These are phyloP conservation scores for Hipposideros larvatus DNA, from an alignment of 2,797 vertebrate genomes.

Conservation along the genomic window DNA sequence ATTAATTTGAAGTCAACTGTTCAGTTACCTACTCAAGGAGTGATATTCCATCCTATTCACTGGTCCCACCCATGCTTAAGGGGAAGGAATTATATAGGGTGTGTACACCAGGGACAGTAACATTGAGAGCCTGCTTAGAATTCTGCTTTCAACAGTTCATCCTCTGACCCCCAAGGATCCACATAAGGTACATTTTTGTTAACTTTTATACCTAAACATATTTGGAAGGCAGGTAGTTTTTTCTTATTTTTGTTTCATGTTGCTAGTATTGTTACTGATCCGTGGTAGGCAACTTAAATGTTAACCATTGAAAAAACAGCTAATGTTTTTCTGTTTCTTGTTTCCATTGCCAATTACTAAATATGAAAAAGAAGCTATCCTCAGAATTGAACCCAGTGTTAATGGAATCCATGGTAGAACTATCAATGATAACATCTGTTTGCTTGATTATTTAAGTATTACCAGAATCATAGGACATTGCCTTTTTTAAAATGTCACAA, in stretches of 20 bases:
- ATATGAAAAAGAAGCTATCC: background rate
- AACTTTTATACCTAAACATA: background rate
- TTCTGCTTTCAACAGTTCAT: background rate
- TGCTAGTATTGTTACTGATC: background rate
- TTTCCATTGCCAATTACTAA: background rate
- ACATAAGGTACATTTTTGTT: background rate
- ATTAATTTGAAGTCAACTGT: background rate
- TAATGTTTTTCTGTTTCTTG: background rate
- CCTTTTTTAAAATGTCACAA: background rate
- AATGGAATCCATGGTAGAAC: background rate
- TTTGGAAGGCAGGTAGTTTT: background rate
- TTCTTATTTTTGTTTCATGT: background rate
- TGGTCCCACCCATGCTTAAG: background rate
- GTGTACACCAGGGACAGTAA: background rate
- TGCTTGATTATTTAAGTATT: conserved; percentile 10
- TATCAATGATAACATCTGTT: background rate
- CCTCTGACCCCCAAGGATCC: background rate
- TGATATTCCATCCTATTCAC: background rate
- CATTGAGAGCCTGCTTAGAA: background rate
- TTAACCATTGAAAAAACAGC: background rate
- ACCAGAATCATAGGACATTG: background rate
- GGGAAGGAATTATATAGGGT: background rate
- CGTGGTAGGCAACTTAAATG: background rate
- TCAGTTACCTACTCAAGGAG: background rate
- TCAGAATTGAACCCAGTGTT: background rate